Base-by-base conservation (phyloP, 2,797 vertebrate genomes). In the Buceros bicornis region DNA sequence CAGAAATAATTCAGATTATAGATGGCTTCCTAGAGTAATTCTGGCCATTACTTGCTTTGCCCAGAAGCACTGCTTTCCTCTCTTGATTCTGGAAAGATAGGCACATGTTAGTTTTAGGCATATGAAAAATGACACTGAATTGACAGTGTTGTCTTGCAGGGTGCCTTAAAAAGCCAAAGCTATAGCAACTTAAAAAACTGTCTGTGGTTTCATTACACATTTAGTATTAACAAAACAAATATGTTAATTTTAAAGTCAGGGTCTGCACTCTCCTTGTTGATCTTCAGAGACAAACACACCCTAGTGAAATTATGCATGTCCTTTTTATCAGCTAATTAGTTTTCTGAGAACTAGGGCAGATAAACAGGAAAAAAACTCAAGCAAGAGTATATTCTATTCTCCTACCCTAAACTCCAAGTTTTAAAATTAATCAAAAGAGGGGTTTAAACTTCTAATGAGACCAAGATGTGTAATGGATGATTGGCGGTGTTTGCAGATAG, bases 381-480 rank as follows among this genome's bases (percentile, higher is more conserved):
- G 19, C 26, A 71, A 42, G 17, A 25, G 6, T 69, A 40, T 90
- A 40, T 90, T 73, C 5, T 57, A 45, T 64, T 61, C 31, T 91
- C 53, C 45, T 50, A 29, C 10, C 5, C 5, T 42, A 94, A 90
- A 71, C 8, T 3, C 6, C 57, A 83, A 62, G 21, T 76, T 72
- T 48, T 61, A 60, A 82, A 89, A 91, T n/a, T 16, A 58, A 62
- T 31, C 26, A 13, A 25, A 90, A 88, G 33, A 57, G 14, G 0
- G 19, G 81, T 83, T 89, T 15, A 70, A 69, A 62, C 24, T 65
- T 87, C 25, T 58, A 13, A 42, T 82, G 60, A 8, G 58, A 76
- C 37, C 11, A 56, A 76, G 72, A 69, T 33, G 5, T 0, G 0
- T 53, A 54, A 58, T 0, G 2, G 28, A 26, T 43, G 28, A 26